Conservation (phyloP, 2,888 invertebrate genomes). For the Odontothrips loti region DNA sequence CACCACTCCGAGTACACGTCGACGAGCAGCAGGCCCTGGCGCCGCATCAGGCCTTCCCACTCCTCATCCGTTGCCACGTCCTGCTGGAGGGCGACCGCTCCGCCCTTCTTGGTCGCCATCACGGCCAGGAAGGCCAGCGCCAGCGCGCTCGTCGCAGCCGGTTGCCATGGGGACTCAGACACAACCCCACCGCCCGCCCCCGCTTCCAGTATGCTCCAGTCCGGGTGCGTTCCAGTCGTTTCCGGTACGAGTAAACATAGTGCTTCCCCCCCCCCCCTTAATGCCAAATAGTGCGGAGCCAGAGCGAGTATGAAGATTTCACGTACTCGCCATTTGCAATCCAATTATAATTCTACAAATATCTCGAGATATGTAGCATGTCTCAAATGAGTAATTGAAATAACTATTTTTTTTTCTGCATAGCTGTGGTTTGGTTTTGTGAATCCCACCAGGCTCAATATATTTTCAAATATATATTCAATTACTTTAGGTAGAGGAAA, state of each 20-base stretch:
- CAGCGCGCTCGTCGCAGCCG: neutral
- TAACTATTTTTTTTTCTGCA: neutral
- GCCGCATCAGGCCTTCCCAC: slow-evolving; percentile 70
- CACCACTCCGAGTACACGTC: slow-evolving; percentile 91
- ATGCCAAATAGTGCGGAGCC: no score
- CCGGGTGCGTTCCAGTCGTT: no score
- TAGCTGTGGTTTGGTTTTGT: neutral
- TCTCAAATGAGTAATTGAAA: no score
- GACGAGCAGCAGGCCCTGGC: slow-evolving; percentile 72
- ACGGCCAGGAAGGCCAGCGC: neutral
- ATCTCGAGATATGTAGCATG: no score
- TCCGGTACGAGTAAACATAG: no score
- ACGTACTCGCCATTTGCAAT: no score
- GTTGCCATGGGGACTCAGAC: neutral
- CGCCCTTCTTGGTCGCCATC: slow-evolving; percentile 66
- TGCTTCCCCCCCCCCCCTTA: no score
- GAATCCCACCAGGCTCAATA: no score
- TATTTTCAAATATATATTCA: no score
- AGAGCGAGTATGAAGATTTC: no score
- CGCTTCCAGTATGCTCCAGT: neutral
- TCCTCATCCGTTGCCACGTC: slow-evolving; percentile 82
- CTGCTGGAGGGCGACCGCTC: slow-evolving; percentile 69
- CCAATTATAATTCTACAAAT: no score
- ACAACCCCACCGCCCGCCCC: neutral
- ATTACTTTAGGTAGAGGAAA: neutral